Evolutionary conservation across 2,888 invertebrate species (phyloP).

Genomic region (Ophioninae sp.): DNA sequence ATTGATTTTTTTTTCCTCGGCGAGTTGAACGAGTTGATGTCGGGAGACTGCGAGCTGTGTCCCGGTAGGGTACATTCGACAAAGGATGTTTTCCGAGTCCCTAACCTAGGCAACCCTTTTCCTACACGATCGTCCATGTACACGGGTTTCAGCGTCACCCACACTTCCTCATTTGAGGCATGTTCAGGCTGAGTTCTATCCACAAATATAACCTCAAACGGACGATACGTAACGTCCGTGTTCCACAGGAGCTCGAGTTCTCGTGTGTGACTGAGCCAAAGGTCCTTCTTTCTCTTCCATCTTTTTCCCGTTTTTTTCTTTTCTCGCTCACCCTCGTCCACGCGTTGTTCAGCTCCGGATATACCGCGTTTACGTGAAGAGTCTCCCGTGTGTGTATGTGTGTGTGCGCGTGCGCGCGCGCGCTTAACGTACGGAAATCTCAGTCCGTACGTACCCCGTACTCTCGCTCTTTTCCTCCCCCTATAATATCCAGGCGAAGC

Average conservation of each 20-base stretch:
- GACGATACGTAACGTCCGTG: constrained; percentile 65
- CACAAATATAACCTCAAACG: constrained; percentile 32
- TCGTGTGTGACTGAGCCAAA: constrained; percentile 60
- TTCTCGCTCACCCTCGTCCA: constrained; percentile 50
- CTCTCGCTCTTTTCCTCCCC: constrained; percentile 56
- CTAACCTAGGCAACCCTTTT: constrained; percentile 81
- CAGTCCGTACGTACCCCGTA: constrained; percentile 53
- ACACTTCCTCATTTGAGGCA: not conserved
- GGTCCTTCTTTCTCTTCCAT: constrained; percentile 52
- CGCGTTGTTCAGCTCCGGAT: not conserved
- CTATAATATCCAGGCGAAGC: constrained; percentile 67
- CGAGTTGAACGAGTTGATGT: constrained; percentile 77
- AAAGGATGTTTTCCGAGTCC: constrained; percentile 81
- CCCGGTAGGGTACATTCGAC: constrained; percentile 80
- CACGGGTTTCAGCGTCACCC: constrained; percentile 16
- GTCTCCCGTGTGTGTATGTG: constrained; percentile 56
- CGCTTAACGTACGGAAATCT: constrained; percentile 59
- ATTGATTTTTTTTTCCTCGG: constrained; percentile 78
- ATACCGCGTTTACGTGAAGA: constrained; percentile 12
- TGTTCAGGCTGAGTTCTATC: constrained; percentile 6
- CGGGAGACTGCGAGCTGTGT: constrained; percentile 76
- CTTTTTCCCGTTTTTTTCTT: constrained; percentile 52
- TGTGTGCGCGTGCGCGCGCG: constrained; percentile 30
- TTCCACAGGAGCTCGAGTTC: constrained; percentile 61
- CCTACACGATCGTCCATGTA: constrained; percentile 67